Evolutionary conservation across 2,113 vertebrate genomes (phyloP).

Genomic region (Sitta europaea): DNA sequence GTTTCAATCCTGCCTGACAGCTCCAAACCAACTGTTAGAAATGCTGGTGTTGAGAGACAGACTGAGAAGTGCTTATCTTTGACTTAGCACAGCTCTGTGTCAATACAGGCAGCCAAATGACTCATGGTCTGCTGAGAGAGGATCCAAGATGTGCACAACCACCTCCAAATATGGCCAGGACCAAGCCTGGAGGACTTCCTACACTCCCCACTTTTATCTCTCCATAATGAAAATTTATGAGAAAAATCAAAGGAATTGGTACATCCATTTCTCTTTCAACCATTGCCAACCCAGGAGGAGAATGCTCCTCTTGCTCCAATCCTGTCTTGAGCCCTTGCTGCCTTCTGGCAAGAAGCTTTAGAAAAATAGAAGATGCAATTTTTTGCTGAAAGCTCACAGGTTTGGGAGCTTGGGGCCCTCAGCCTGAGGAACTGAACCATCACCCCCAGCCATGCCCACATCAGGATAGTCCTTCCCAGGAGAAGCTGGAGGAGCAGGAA

Average conservation of each 20-base stretch:
- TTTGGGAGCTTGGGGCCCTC: not conserved
- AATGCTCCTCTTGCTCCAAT: not conserved
- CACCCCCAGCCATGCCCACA: rapidly evolving
- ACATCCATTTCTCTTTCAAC: not conserved
- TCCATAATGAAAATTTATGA: not conserved
- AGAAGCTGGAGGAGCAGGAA: not conserved
- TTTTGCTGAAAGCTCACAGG: not conserved
- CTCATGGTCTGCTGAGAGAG: not conserved
- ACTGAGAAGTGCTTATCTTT: not conserved
- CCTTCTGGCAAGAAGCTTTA: not conserved
- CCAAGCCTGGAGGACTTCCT: not conserved
- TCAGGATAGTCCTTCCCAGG: rapidly evolving
- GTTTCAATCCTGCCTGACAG: not conserved
- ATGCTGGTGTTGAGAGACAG: not conserved
- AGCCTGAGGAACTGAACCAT: not conserved
- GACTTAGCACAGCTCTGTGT: not conserved
- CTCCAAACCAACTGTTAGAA: not conserved
- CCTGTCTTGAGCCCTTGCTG: not conserved
- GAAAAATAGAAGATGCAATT: not conserved
- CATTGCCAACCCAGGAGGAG: not conserved
- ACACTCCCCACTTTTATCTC: not conserved
- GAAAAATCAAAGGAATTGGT: not conserved
- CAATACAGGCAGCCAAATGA: not conserved
- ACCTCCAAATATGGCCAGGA: not conserved
- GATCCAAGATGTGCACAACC: not conserved